These are phyloP conservation scores for Corythornis vintsioides DNA, from an alignment of 2,113 vertebrate genomes.

Conservation along the genomic window DNA sequence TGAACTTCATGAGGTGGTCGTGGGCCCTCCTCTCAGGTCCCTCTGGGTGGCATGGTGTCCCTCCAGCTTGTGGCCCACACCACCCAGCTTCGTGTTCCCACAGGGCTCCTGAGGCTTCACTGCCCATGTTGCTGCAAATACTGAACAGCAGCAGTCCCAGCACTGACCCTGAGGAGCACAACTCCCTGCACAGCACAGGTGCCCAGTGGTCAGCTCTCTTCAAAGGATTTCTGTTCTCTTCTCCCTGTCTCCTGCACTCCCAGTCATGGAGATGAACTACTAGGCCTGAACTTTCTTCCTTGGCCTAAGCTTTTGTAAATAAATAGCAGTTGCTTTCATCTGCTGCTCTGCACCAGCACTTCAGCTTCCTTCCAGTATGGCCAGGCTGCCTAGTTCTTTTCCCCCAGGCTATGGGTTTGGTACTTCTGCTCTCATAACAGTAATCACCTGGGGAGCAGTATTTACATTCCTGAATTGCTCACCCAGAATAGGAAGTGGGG, in stretches of 20 bases:
- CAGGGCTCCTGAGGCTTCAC: no score
- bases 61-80: not conserved
- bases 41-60: not conserved
- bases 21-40: not conserved
- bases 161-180: not conserved
- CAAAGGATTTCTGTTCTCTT: not conserved
- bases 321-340: not conserved
- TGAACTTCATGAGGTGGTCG: not conserved
- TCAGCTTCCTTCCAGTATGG: not conserved
- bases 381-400: not conserved
- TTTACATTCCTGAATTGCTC: slow-evolving; percentile 52
- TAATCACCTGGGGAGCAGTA: slow-evolving; percentile 31
- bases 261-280: not conserved
- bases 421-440: not conserved
- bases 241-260: not conserved
- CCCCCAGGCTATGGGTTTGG: not conserved
- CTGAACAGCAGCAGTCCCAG: not conserved
- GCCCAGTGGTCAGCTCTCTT: not conserved
- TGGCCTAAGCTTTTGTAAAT: not conserved
- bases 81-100: not conserved
- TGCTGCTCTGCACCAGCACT: not conserved
- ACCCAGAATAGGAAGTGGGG: slow-evolving; percentile 32
- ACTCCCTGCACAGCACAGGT: not conserved
- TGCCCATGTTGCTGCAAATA: not conserved
- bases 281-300: not conserved